phyloP scores from a whole-genome alignment of 2,797 vertebrate genomes.

The Pseudochirops cupreus region DNA sequence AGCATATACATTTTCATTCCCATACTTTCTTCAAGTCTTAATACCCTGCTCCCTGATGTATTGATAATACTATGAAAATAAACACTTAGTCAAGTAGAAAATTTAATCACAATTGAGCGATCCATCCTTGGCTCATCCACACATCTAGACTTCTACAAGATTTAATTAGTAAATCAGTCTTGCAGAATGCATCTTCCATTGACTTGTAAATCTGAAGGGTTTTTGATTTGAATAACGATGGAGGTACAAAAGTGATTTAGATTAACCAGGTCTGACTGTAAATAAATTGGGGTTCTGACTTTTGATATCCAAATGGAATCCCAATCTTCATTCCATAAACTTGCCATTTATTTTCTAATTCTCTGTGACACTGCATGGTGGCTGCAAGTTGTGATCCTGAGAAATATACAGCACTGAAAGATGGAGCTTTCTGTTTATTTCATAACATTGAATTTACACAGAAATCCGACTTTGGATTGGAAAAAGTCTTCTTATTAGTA shows the following conservation, averaged over 20 bases:
- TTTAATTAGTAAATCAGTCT: slow-evolving; percentile 66
- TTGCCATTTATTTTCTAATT: slow-evolving; percentile 58
- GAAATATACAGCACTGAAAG: slow-evolving; percentile 21
- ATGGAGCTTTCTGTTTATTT: slow-evolving; percentile 31
- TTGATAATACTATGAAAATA: slow-evolving; percentile 62
- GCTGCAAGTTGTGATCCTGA: slow-evolving; percentile 48
- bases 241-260: slow-evolving; percentile 59
- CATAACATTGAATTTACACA: slow-evolving; percentile 20
- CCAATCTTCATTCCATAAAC: slow-evolving; percentile 62
- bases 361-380: slow-evolving; percentile 42
- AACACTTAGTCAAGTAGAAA: slow-evolving; percentile 68
- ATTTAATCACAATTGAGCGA: slow-evolving; percentile 59
- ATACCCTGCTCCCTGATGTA: slow-evolving; percentile 23
- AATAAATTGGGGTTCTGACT: slow-evolving; percentile 68
- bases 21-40: slow-evolving; percentile 52
- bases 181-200: slow-evolving; percentile 42
- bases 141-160: slow-evolving; percentile 48
- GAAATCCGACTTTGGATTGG: slow-evolving; percentile 1
- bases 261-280: slow-evolving; percentile 61
- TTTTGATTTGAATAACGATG: slow-evolving; percentile 59
- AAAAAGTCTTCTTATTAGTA: background rate
- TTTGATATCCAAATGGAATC: slow-evolving; percentile 55
- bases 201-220: slow-evolving; percentile 55
- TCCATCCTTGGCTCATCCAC: slow-evolving; percentile 38
- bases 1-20: background rate